These are phyloP conservation scores for Aradus depressus DNA, from an alignment of 2,888 invertebrate genomes.

Conservation along the genomic window DNA sequence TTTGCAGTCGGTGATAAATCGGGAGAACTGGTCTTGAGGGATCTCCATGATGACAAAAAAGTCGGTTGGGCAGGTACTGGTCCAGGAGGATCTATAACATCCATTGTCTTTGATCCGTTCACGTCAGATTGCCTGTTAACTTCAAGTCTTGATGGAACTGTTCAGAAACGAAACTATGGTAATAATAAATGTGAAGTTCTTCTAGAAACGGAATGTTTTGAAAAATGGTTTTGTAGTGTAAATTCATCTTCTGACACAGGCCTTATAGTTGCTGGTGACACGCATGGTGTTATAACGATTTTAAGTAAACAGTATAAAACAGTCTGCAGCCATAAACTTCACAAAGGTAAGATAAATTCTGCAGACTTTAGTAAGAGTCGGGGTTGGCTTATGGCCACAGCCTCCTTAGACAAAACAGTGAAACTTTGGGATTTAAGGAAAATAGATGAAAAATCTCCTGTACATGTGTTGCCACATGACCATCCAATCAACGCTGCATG, in stretches of 20 bases:
- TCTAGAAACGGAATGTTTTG: slow-evolving; percentile 17
- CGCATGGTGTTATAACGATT: slow-evolving; percentile 27
- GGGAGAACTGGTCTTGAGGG: slow-evolving; percentile 24
- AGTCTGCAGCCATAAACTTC: slow-evolving; percentile 26
- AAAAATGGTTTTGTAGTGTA: slow-evolving; percentile 30
- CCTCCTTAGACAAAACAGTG: slow-evolving; percentile 30
- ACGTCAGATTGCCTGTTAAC: slow-evolving; percentile 22
- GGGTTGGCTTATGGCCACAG: slow-evolving; percentile 29
- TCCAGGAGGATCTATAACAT: slow-evolving; percentile 23
- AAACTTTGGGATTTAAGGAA: slow-evolving; percentile 32
- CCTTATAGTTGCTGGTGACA: slow-evolving; percentile 30
- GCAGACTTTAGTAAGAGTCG: slow-evolving; percentile 30
- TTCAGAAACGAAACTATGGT: slow-evolving; percentile 20
- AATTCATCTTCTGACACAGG: slow-evolving; percentile 27
- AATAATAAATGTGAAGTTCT: slow-evolving; percentile 5
- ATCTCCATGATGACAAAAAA: slow-evolving; percentile 13
- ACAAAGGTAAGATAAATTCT: slow-evolving; percentile 29
- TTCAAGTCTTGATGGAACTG: slow-evolving; percentile 28
- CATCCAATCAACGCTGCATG: slow-evolving; percentile 30
- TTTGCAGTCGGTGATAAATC: slow-evolving; percentile 27
- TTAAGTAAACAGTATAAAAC: slow-evolving; percentile 26
- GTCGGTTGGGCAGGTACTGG: slow-evolving; percentile 8
- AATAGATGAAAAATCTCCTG: slow-evolving; percentile 20
- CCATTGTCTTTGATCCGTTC: slow-evolving; percentile 25
- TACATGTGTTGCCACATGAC: slow-evolving; percentile 24